A percentile compares a stretch with the other conserved stretches of the same genome.
These are phyloP conservation scores for Alcis repandata DNA, from an alignment of 2,888 invertebrate species.

Conservation along the genomic window DNA sequence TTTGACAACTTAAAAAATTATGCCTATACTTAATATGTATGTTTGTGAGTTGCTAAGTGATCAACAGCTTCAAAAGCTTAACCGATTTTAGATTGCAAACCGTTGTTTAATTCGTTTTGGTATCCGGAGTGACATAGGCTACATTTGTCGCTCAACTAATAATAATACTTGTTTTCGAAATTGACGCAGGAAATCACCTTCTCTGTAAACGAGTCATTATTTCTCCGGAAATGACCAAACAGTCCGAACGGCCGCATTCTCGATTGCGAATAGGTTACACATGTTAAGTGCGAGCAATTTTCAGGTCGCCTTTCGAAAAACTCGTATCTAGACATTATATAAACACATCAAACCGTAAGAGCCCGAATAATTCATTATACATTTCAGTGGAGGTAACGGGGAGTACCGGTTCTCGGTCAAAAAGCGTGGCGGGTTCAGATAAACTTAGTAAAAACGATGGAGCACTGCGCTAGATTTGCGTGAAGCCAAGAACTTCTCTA, in stretches of 20 bases:
- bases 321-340: slow-evolving; percentile 34
- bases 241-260: slow-evolving; percentile 12
- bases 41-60: no score
- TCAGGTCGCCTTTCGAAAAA: slow-evolving; percentile 33
- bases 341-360: slow-evolving; percentile 49
- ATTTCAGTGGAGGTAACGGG: slow-evolving; percentile 54
- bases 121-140: no score
- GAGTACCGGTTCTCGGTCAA: slow-evolving; percentile 63
- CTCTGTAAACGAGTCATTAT: slow-evolving; percentile 5
- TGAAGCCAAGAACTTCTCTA: no score
- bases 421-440: slow-evolving; percentile 61
- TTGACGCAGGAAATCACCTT: slow-evolving; percentile 8
- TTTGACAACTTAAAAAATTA: no score
- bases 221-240: slow-evolving; percentile 14
- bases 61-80: no score
- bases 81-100: no score
- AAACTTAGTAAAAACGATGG: no score
- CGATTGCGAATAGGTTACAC: slow-evolving; percentile 22
- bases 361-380: slow-evolving; percentile 39
- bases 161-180: no score
- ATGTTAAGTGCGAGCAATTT: slow-evolving; percentile 16
- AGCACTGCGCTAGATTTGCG: no score
- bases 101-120: no score
- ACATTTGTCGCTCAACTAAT: no score
- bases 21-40: no score